Evolutionary conservation across 2,888 invertebrate genomes (phyloP).

Genomic region (Ecliptopera silaceata): DNA sequence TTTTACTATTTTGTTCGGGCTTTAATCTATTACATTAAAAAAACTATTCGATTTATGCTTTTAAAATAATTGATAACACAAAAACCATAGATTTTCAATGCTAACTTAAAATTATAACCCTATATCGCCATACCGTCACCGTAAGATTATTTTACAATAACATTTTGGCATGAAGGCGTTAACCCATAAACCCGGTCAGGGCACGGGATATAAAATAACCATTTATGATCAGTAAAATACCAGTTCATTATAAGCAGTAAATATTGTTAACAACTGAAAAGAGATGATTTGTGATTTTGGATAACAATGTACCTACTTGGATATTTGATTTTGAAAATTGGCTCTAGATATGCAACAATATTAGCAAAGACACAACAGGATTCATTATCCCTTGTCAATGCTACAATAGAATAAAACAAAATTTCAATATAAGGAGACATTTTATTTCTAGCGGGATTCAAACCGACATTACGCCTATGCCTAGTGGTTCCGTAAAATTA

Average conservation of each 20-base stretch:
- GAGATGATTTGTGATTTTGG: conserved; percentile 35
- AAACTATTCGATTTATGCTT: too few species aligned
- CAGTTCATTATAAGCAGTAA: conserved; percentile 69
- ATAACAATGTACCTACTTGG: conserved; percentile 14
- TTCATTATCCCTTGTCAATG: too few species aligned
- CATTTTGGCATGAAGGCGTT: conserved; percentile 47
- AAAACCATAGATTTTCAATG: too few species aligned
- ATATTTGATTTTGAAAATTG: conserved; percentile 12
- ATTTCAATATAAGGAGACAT: too few species aligned
- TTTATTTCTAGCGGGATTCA: too few species aligned
- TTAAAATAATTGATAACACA: too few species aligned
- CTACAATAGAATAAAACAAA: background rate
- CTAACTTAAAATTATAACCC: conserved; percentile 13
- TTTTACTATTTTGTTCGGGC: too few species aligned
- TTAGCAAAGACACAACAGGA: too few species aligned
- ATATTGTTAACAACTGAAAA: conserved; percentile 52
- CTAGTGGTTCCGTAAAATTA: too few species aligned
- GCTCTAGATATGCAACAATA: too few species aligned
- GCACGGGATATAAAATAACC: conserved; percentile 29
- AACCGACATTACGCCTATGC: too few species aligned
- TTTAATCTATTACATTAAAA: too few species aligned
- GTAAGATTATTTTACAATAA: conserved; percentile 39
- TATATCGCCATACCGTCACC: conserved; percentile 14
- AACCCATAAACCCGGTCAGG: conserved; percentile 47
- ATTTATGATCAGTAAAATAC: conserved; percentile 50